Evolutionary conservation across 2,113 vertebrate species (phyloP), one percentile per base, ranked within the genome.

Genomic region (Coracopsis vasa): DNA sequence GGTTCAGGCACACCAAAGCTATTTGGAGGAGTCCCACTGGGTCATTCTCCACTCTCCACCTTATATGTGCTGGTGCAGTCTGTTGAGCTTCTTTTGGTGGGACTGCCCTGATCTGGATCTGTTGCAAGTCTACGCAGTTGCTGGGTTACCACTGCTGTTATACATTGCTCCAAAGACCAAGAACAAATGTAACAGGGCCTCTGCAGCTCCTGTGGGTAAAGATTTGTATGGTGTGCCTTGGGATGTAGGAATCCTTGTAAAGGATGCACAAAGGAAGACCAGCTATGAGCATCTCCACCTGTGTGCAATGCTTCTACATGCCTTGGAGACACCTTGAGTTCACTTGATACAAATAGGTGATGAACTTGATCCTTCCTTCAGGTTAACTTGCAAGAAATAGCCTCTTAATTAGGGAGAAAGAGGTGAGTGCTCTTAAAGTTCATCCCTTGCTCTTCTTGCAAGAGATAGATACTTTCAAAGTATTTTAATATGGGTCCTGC

Each of bases 251-350:
- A 16, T 31, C 47, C 61, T 56, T 48, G 53, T 16, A 51, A 64
- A 62, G 4, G 51, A 33, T 48, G 85, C 45, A 37, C 11, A 33
- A 77, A 29, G 51, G 17, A 31, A 45, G 44, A 50, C 15, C 53
- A 37, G 12, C 11, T 37, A 19, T 24, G 29, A 31, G 37, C 6
- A 5, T 19, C 54, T 75, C 70, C 33, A 41, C 42, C 25, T 19
- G 24, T 1, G 1, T 77, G 20, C 1, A 2, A 13, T 9, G 33
- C 39, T 66, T 11, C 6, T 11, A 11, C 4, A 6, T 7, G 35
- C 56, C 42, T 13, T 12, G 28, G 24, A 6, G 60, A 35, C 28
- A 20, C 54, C 29, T 27, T 0, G 5, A 92, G 60, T 33, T 54
- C 47, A 10, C 31, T 53, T 61, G 28, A 6, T 37, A 23, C 11